Evolutionary conservation across 1,140 invertebrate genomes (phyloP).

Genomic region (Meloidogyne chitwoodi): DNA sequence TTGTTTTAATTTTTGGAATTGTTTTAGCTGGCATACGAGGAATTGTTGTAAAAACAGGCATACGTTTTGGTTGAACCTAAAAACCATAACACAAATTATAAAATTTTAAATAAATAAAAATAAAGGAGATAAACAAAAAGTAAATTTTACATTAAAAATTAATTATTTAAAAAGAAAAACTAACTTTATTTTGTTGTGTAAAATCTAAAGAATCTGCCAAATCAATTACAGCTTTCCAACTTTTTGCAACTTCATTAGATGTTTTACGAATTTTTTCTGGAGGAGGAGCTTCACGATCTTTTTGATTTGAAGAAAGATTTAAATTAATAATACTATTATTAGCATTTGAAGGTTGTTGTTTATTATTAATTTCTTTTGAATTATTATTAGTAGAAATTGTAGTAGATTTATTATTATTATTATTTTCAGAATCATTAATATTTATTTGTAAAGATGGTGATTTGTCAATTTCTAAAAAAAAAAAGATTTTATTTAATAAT

Average conservation of each 20-base stretch:
- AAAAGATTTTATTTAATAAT: neutral
- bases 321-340: too few relatives aligned
- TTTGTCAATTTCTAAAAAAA: neutral
- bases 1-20: neutral
- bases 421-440: neutral
- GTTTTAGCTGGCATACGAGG: neutral
- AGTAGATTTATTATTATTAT: too few relatives aligned
- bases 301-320: neutral
- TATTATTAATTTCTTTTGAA: too few relatives aligned
- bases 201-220: neutral
- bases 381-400: neutral
- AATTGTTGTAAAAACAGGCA: neutral
- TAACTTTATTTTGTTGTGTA: neutral
- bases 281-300: neutral
- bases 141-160: too few relatives aligned
- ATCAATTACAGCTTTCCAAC: neutral
- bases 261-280: neutral
- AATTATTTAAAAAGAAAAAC: neutral
- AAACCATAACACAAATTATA: too few relatives aligned
- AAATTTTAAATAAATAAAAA: too few relatives aligned
- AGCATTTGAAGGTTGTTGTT: too few relatives aligned
- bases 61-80: neutral
- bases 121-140: too few relatives aligned
- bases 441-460: neutral
- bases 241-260: neutral